Percentiles rank a stretch among this genome's conserved stretches.
Evolutionary conservation across 2,797 vertebrate genomes (phyloP).

Genomic region (Acanthurus tractus): DNA sequence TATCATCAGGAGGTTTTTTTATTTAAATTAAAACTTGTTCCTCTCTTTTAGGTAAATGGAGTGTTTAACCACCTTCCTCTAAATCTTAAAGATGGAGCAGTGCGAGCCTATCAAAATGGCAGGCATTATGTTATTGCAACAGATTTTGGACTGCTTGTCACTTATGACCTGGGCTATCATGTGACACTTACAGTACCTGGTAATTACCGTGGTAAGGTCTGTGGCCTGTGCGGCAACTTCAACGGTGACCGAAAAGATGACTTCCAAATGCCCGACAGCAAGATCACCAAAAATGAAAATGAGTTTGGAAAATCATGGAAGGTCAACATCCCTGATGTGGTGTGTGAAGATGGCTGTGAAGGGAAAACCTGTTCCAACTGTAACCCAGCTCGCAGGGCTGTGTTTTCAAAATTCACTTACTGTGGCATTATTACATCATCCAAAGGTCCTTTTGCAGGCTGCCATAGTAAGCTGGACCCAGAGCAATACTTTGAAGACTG

Average conservation of each 20-base stretch:
- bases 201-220: slow-evolving; percentile 76
- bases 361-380: slow-evolving; percentile 75
- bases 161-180: slow-evolving; percentile 80
- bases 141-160: slow-evolving; percentile 79
- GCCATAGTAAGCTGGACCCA: slow-evolving; percentile 72
- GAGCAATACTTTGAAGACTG: slow-evolving; percentile 81
- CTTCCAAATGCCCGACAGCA: slow-evolving; percentile 76
- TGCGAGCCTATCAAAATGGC: slow-evolving; percentile 74
- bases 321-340: slow-evolving; percentile 62
- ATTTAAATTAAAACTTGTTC: background rate
- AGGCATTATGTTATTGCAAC: slow-evolving; percentile 66
- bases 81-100: slow-evolving; percentile 68
- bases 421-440: slow-evolving; percentile 77
- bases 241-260: slow-evolving; percentile 77
- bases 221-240: slow-evolving; percentile 85
- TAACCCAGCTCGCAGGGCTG: slow-evolving; percentile 44
- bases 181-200: slow-evolving; percentile 78
- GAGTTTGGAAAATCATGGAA: slow-evolving; percentile 76
- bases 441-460: slow-evolving; percentile 78
- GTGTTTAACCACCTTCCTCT: slow-evolving; percentile 76
- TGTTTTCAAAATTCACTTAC: slow-evolving; percentile 71
- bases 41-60: slow-evolving; percentile 79
- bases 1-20: background rate
- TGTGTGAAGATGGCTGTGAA: slow-evolving; percentile 75
- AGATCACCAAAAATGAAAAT: slow-evolving; percentile 72